Conservation (phyloP, 2,797 vertebrate species). For the Microctenopoma steveboyesi region DNA sequence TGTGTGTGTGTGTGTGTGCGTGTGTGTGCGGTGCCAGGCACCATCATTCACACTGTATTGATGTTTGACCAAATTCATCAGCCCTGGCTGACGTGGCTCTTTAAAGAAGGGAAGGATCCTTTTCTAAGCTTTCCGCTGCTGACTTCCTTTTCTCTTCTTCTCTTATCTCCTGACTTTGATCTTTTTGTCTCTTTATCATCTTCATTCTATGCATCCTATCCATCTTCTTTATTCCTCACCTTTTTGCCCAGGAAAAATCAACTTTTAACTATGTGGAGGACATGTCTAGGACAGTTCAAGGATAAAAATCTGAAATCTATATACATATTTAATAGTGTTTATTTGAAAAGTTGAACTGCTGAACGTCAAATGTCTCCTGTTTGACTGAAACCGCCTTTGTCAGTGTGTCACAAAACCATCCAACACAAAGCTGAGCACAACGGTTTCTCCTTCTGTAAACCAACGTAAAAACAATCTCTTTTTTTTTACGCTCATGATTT, state of each 20-base stretch:
- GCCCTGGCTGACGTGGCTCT: conserved; percentile 47
- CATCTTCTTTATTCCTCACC: neutral
- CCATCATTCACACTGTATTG: conserved; percentile 54
- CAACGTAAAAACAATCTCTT: too few relatives aligned
- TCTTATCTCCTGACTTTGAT: conserved; percentile 5
- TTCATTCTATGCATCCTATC: neutral
- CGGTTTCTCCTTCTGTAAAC: too few relatives aligned
- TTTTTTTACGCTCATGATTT: too few relatives aligned
- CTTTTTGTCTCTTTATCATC: neutral
- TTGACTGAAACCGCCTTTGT: too few relatives aligned
- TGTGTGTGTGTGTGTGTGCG: conserved; percentile 16
- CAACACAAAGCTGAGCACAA: too few relatives aligned
- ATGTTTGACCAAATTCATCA: conserved; percentile 75
- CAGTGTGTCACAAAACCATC: too few relatives aligned
- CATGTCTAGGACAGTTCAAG: neutral
- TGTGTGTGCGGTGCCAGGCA: conserved; percentile 32
- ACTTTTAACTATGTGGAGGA: neutral
- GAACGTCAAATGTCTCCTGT: too few relatives aligned
- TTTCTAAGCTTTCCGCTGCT: conserved; percentile 31
- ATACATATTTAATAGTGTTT: too few relatives aligned
- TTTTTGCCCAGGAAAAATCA: neutral
- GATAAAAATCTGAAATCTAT: neutral
- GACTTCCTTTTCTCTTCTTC: conserved; percentile 4
- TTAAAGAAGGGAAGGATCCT: conserved; percentile 33
- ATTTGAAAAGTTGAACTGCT: too few relatives aligned